These are phyloP conservation scores for Polylopha cassiicola DNA, from an alignment of 2,888 invertebrate genomes.

Conservation along the genomic window DNA sequence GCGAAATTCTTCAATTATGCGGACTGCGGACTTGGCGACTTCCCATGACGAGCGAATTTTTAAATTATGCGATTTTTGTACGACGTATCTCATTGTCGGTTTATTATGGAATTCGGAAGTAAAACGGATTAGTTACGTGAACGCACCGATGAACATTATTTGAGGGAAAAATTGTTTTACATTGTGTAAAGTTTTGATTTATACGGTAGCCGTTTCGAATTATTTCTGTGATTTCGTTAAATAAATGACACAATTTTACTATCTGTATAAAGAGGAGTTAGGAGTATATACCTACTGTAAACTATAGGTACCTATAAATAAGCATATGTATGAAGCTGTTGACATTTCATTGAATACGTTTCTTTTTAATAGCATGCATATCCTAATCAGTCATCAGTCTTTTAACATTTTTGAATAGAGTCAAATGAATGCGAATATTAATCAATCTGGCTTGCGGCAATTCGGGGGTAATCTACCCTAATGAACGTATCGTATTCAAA, in stretches of 20 bases:
- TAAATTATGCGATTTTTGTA: conserved; percentile 55
- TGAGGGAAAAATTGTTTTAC: conserved; percentile 18
- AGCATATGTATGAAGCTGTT: no score
- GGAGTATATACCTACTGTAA: no score
- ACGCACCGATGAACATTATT: conserved; percentile 44
- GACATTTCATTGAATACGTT: no score
- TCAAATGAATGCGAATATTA: conserved; percentile 1
- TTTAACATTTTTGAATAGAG: conserved; percentile 1
- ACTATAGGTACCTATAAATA: no score
- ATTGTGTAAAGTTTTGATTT: conserved; percentile 20
- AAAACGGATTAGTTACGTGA: conserved; percentile 61
- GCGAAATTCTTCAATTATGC: conserved; percentile 62
- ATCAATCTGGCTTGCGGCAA: conserved; percentile 1
- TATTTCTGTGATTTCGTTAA: no score
- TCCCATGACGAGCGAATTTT: conserved; percentile 71
- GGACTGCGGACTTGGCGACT: conserved; percentile 63
- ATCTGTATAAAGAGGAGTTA: no score
- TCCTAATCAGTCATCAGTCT: no score
- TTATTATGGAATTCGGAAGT: conserved; percentile 51
- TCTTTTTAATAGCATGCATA: no score
- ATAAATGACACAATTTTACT: no score
- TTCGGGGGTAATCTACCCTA: conserved; percentile 8
- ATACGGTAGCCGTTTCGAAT: conserved; percentile 10
- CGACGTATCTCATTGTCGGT: conserved; percentile 50
- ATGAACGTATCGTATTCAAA: conserved; percentile 8